Conservation (phyloP, 1,140 invertebrate genomes). For the Microplitis mediator region DNA sequence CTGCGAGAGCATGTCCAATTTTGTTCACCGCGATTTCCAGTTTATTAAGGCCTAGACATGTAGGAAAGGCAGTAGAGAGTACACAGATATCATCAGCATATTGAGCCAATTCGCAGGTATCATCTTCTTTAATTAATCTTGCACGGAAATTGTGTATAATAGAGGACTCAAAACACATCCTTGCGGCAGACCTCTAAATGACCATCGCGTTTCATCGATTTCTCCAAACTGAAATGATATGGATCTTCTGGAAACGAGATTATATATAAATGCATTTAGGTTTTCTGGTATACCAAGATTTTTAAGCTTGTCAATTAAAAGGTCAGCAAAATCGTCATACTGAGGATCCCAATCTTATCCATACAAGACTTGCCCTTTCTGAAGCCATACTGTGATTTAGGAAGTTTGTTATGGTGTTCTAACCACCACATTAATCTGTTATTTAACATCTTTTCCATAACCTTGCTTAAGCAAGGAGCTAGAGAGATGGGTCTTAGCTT, state of each 20-base stretch:
- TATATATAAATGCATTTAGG: not conserved
- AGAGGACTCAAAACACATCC: slow-evolving; percentile 4
- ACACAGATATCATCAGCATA: not conserved
- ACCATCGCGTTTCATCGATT: not conserved
- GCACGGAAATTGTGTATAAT: not conserved
- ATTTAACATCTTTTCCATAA: slow-evolving; percentile 25
- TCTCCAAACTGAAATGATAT: not conserved
- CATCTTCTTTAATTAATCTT: not conserved
- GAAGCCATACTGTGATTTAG: slow-evolving; percentile 19
- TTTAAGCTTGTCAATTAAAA: slow-evolving; percentile 12
- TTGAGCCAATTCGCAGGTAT: not conserved
- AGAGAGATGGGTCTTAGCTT: slow-evolving; percentile 37
- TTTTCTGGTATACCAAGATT: not conserved
- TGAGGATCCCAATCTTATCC: slow-evolving; percentile 14
- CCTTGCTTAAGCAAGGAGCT: slow-evolving; percentile 24
- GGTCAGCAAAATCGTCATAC: slow-evolving; percentile 5
- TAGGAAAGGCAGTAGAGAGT: not conserved
- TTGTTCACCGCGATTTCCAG: not conserved
- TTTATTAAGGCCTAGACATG: not conserved
- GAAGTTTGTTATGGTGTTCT: slow-evolving; percentile 8
- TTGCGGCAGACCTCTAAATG: not conserved
- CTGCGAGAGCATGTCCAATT: not conserved
- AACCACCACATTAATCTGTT: slow-evolving; percentile 11
- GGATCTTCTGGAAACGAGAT: not conserved
- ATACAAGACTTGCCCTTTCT: slow-evolving; percentile 19